phyloP scores from a whole-genome alignment of 2,888 invertebrate genomes.

The Pachydiplax longipennis region DNA sequence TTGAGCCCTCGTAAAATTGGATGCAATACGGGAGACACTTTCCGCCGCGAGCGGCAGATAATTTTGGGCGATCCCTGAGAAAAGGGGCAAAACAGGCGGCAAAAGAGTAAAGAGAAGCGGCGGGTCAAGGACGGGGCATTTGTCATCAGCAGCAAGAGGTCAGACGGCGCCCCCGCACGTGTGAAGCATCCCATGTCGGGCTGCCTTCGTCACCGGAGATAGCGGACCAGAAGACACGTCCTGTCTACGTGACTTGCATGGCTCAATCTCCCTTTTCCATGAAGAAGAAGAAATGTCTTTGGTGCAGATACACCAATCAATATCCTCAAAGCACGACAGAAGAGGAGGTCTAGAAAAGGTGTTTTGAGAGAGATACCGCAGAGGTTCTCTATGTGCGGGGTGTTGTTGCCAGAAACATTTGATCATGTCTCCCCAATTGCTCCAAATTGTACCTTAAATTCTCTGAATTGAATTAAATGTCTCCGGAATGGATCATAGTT shows the following conservation, averaged over 20 bases:
- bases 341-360: not conserved
- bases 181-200: constrained; percentile 33
- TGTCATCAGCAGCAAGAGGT: constrained; percentile 23
- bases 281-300: not conserved
- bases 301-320: constrained; percentile 34
- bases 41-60: not conserved
- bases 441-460: no score
- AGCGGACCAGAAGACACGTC: not conserved
- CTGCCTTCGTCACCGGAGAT: constrained; percentile 35
- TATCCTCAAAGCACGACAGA: not conserved
- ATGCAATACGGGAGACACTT: not conserved
- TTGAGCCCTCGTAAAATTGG: not conserved
- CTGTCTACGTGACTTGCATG: constrained; percentile 36
- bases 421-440: not conserved
- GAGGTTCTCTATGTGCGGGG: not conserved
- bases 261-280: constrained; percentile 9
- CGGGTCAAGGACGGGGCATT: constrained; percentile 36
- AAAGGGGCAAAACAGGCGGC: not conserved
- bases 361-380: not conserved
- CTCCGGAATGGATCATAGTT: no score
- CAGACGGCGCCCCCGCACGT: constrained; percentile 34
- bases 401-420: not conserved
- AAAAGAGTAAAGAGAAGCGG: not conserved
- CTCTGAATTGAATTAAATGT: no score
- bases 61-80: not conserved